Percentiles rank a stretch among this genome's conserved stretches.
These are phyloP conservation scores for Brachypalpus laphriformis DNA, from an alignment of 2,888 invertebrate genomes.

Conservation along the genomic window DNA sequence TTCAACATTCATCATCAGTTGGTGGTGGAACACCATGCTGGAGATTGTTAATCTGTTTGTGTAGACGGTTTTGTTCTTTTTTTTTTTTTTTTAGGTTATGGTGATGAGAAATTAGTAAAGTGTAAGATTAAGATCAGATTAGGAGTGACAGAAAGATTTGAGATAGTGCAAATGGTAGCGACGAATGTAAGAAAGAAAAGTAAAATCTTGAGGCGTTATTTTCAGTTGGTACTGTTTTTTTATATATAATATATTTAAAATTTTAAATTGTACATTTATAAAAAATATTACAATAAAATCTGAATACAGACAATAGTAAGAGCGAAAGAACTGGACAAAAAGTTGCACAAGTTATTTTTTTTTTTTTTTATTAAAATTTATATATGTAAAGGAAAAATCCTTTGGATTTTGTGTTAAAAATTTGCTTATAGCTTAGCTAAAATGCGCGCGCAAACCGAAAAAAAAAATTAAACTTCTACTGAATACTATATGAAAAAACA, in stretches of 20 bases:
- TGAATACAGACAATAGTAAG: constrained; percentile 68
- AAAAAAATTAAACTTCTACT: constrained; percentile 1
- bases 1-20: neutral
- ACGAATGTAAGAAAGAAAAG: neutral
- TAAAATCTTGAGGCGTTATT: constrained; percentile 30
- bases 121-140: neutral
- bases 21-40: neutral
- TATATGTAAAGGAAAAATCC: constrained; percentile 32
- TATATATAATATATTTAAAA: constrained; percentile 47
- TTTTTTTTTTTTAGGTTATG: neutral
- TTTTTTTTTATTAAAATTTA: neutral
- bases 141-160: neutral
- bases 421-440: constrained; percentile 51
- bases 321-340: constrained; percentile 60
- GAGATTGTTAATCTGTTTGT: neutral
- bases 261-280: constrained; percentile 71
- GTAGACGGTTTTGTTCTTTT: neutral
- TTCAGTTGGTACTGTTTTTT: constrained; percentile 20
- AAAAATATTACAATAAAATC: constrained; percentile 69
- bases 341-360: constrained; percentile 42
- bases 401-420: constrained; percentile 26
- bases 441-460: constrained; percentile 32
- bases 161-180: constrained; percentile 17
- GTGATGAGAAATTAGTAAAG: constrained; percentile 27
- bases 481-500: constrained; percentile 15